These are phyloP conservation scores for Napeogenes sylphis DNA, from an alignment of 2,888 invertebrate species.

Conservation along the genomic window DNA sequence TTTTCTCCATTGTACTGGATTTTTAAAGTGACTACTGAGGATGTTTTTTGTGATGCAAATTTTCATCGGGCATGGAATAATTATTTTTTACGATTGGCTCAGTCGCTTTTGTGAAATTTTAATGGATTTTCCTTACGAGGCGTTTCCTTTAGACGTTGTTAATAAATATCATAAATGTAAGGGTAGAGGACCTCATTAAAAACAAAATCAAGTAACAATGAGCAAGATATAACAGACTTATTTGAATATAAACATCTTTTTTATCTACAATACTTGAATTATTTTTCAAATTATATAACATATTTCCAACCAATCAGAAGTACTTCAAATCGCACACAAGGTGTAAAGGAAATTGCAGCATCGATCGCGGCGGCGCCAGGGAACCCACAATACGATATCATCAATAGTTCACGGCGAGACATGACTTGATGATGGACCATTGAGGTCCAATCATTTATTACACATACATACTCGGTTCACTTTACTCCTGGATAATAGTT, in stretches of 20 bases:
- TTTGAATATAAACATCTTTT: no score
- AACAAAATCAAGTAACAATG: no score
- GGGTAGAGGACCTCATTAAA: no score
- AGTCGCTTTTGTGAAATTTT: conserved; percentile 1
- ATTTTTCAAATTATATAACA: background rate
- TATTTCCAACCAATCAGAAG: background rate
- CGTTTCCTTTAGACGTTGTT: background rate
- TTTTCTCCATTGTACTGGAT: background rate
- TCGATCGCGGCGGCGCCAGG: conserved; percentile 27
- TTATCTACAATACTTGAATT: background rate
- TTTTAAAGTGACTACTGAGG: background rate
- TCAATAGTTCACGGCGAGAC: conserved; percentile 25
- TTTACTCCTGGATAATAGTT: background rate
- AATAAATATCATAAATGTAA: no score
- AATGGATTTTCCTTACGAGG: background rate
- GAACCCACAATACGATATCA: conserved; percentile 31
- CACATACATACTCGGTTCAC: background rate
- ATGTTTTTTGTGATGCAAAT: conserved; percentile 5
- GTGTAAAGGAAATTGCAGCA: conserved; percentile 31
- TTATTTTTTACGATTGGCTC: conserved; percentile 1
- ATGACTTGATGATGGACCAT: background rate
- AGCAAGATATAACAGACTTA: no score
- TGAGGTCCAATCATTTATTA: background rate
- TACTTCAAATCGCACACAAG: background rate
- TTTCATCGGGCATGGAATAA: conserved; percentile 4